Base-by-base conservation (phyloP, 2,797 vertebrate genomes). In the Danio kyathit region DNA sequence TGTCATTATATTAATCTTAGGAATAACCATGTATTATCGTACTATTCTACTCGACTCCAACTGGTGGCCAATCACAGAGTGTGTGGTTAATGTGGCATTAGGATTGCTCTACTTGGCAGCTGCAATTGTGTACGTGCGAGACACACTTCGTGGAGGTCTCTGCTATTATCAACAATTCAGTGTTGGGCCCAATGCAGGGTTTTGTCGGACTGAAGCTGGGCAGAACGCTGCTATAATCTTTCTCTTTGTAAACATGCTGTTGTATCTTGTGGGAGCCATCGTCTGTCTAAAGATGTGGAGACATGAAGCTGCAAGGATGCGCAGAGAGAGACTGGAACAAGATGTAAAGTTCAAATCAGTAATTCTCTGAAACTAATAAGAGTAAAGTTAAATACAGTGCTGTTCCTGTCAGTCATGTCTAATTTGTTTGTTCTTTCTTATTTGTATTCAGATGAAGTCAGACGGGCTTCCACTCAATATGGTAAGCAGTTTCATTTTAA, bases 61-160 rank as follows among this genome's bases (percentile, higher is more conserved):
- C 49, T 99, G 97, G 97, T 99, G 97, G 97, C 97, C 97, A 0
- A 86, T 98, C 44, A 98, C 97, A 0, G 97, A 99, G 86, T 96
- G 96, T 0, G 89, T 94, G 3, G 92, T 99, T 71, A 99, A 98
- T 5, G 76, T 96, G 14, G 92, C 91, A 14, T 56, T 98, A 86
- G 96, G 93, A 0, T 63, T 96, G 54, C 89, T 99, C 4, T 98
- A 97, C 72, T 84, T 99, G 89, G 89, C 95, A 0, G 96, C 93
- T 6, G 95, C 94, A 12, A 89, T 96, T 0, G 94, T 98, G 40
- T 99, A 99, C 0, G 96, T 98, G 6, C 95, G 95, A 1, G 97
- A 99, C 57, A 96, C 94, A n/a, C 95, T 94, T 29, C 93, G 96
- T 19, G 97, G 97, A 0, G 97, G 97, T 0, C 94, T 99, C n/a